Percentiles rank a stretch among this genome's conserved stretches.
These are phyloP conservation scores for Isurus oxyrinchus DNA, from an alignment of 2,113 vertebrate genomes.

Conservation along the genomic window DNA sequence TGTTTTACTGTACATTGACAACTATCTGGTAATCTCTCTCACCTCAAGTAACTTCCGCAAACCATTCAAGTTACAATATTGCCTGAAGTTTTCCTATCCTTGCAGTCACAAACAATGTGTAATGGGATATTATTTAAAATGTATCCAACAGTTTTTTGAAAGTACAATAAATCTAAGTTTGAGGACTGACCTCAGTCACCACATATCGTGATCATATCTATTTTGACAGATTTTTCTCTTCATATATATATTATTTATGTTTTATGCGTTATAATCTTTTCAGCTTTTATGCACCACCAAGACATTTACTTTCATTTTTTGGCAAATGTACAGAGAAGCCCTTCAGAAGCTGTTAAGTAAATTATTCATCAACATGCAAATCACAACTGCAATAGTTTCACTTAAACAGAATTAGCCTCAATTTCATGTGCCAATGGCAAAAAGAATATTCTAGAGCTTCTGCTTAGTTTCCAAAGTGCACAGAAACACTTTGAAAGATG, in stretches of 20 bases:
- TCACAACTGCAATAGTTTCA: not conserved
- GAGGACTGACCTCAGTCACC: not conserved
- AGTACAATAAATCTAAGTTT: not conserved
- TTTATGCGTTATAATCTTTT: slow-evolving; percentile 1
- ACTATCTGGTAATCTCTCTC: not conserved
- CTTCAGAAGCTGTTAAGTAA: not conserved
- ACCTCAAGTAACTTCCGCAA: not conserved
- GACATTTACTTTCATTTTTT: slow-evolving; percentile 10
- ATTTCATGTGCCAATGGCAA: not conserved
- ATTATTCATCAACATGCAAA: slow-evolving; percentile 7
- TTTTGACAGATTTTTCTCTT: slow-evolving; percentile 9
- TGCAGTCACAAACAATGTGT: not conserved
- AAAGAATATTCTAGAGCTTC: not conserved
- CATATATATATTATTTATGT: not conserved
- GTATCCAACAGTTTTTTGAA: not conserved
- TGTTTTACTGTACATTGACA: not conserved
- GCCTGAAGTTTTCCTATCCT: not conserved
- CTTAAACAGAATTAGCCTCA: not conserved
- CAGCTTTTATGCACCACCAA: slow-evolving; percentile 2
- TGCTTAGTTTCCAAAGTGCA: not conserved
- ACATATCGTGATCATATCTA: not conserved
- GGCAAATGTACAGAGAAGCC: not conserved
- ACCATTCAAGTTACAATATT: not conserved
- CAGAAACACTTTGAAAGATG: not conserved
- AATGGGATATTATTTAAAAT: not conserved